phyloP scores from a whole-genome alignment of 2,888 invertebrate species.

The Abscondita cerata region DNA sequence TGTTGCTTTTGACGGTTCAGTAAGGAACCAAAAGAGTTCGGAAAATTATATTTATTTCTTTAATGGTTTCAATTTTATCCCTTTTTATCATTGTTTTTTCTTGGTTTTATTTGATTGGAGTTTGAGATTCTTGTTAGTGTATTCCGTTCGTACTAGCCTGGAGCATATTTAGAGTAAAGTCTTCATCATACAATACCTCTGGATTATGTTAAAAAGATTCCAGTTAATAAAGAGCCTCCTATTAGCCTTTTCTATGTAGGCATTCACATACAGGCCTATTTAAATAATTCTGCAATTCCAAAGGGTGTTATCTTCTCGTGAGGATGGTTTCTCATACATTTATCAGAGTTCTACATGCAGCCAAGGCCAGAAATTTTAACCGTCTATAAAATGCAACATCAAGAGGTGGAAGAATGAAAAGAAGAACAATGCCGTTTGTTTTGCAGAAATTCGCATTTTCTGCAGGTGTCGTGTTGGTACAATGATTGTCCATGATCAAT shows the following conservation, averaged over 20 bases:
- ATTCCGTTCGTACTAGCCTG: too few species aligned
- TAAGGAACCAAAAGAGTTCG: too few species aligned
- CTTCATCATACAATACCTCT: not conserved
- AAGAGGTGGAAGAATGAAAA: not conserved
- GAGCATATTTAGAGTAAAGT: too few species aligned
- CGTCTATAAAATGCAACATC: not conserved
- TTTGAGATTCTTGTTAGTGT: too few species aligned
- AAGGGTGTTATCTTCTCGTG: not conserved
- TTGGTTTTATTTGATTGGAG: too few species aligned
- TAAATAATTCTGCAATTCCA: not conserved
- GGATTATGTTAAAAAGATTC: not conserved
- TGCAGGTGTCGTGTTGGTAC: not conserved
- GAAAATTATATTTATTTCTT: too few species aligned
- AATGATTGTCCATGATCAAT: not conserved
- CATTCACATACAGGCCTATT: not conserved
- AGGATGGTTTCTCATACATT: not conserved
- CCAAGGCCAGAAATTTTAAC: not conserved
- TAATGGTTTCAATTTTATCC: too few species aligned
- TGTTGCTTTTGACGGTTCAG: not conserved
- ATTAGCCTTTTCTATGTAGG: not conserved
- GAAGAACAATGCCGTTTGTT: not conserved
- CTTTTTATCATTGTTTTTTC: too few species aligned
- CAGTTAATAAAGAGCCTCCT: not conserved
- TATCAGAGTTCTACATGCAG: not conserved
- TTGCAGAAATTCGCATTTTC: not conserved